Evolutionary conservation across 2,113 vertebrate genomes (phyloP).

Genomic region (Limanda limanda): DNA sequence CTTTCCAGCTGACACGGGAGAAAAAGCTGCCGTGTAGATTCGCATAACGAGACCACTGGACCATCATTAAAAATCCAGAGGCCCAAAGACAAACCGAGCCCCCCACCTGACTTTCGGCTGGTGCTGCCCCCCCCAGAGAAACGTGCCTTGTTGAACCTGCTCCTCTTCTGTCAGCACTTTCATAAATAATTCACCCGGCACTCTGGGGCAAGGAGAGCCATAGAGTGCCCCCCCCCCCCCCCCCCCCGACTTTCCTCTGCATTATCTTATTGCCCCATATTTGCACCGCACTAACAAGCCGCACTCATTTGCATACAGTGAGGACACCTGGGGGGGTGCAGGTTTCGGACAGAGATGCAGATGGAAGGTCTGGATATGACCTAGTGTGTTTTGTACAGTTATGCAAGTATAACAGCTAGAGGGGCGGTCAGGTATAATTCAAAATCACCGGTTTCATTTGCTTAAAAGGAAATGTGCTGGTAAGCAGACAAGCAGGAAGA

Average conservation of each 20-base stretch:
- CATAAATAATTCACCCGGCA: constrained; percentile 80
- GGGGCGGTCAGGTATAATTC: neutral
- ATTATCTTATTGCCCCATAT: constrained; percentile 58
- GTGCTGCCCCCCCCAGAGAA: constrained; percentile 69
- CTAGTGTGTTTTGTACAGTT: neutral
- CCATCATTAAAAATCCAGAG: constrained; percentile 78
- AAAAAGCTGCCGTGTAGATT: constrained; percentile 60
- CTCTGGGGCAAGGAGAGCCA: constrained; percentile 60
- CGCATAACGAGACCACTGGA: constrained; percentile 70
- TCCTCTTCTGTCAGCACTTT: constrained; percentile 78
- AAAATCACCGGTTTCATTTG: neutral
- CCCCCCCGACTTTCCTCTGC: constrained; percentile 32
- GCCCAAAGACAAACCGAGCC: constrained; percentile 63
- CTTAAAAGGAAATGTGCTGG: neutral
- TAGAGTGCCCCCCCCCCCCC: constrained; percentile 26
- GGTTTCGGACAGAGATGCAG: neutral
- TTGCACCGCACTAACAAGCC: constrained; percentile 45
- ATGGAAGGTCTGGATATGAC: neutral
- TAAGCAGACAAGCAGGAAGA: neutral
- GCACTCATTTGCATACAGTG: constrained; percentile 44
- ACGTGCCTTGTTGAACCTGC: constrained; percentile 67
- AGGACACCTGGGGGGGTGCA: constrained; percentile 28
- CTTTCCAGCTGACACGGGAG: constrained; percentile 72
- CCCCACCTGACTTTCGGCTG: constrained; percentile 65
- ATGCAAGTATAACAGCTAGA: neutral